These are phyloP conservation scores for Vidua chalybeata DNA, from an alignment of 2,113 vertebrate genomes.

Conservation along the genomic window DNA sequence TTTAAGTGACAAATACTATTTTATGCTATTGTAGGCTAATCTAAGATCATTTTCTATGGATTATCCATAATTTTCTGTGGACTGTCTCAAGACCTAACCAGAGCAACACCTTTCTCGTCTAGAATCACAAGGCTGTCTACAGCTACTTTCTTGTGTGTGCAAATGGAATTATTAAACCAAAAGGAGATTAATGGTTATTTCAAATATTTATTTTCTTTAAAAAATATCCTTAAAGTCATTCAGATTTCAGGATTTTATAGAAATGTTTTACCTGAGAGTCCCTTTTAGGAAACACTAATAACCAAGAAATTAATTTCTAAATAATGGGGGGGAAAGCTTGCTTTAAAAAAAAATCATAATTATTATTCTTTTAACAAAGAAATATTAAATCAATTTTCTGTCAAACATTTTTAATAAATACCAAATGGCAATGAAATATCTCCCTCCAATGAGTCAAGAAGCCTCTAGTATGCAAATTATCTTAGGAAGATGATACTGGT, in stretches of 20 bases:
- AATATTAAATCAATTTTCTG: neutral
- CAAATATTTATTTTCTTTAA: neutral
- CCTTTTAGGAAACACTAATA: neutral
- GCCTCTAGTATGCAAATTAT: neutral
- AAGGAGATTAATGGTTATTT: neutral
- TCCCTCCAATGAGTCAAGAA: neutral
- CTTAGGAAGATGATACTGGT: neutral
- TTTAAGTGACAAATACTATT: neutral
- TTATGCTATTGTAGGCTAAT: neutral
- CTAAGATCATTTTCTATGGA: neutral
- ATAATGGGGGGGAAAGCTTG: accelerated
- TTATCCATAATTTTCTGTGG: neutral
- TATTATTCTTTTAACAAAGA: neutral
- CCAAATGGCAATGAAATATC: neutral
- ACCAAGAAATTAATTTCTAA: neutral
- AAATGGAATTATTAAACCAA: neutral
- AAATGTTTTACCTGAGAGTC: neutral
- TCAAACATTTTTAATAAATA: neutral
- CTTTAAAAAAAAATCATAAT: neutral
- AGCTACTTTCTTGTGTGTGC: neutral
- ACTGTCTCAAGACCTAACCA: neutral
- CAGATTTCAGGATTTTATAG: neutral
- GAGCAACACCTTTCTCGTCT: neutral
- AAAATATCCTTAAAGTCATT: neutral
- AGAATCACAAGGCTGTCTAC: neutral